Evolutionary conservation across 1,140 invertebrate species (phyloP).

Genomic region (Dinoponera quadriceps): DNA sequence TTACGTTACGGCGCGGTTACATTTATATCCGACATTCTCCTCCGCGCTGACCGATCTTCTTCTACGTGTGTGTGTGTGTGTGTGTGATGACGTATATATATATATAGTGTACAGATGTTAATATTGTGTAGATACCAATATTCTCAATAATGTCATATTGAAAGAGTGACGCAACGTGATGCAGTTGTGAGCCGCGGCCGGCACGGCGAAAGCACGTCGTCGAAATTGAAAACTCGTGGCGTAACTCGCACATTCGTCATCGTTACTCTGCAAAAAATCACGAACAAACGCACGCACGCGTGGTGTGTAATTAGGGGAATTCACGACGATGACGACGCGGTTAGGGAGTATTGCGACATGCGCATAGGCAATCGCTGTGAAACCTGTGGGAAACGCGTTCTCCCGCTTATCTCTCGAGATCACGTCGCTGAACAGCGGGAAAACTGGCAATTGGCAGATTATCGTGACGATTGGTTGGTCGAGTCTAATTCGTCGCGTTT

Average conservation of each 20-base stretch:
- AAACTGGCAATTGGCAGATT: constrained; percentile 1
- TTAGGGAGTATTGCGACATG: background rate
- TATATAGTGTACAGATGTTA: too few species aligned
- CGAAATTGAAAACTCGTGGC: background rate
- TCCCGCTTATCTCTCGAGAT: constrained; percentile 1
- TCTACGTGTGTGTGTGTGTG: too few species aligned
- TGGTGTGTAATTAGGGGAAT: constrained; percentile 27
- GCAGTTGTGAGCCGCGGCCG: too few species aligned
- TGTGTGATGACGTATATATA: too few species aligned
- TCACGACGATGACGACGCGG: background rate
- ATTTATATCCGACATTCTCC: constrained; percentile 5
- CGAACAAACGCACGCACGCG: background rate
- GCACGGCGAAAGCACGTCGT: too few species aligned
- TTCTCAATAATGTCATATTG: too few species aligned
- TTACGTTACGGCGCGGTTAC: constrained; percentile 15
- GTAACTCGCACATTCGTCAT: background rate
- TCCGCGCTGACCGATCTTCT: constrained; percentile 19
- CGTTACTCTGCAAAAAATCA: constrained; percentile 36
- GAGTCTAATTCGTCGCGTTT: background rate
- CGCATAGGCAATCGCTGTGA: background rate
- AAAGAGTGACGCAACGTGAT: too few species aligned
- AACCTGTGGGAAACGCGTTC: background rate
- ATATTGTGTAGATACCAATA: too few species aligned
- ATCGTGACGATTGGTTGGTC: background rate
- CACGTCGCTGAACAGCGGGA: background rate